Conservation (phyloP, 30 jellyfish, hydroid and myxozoan genomes). For the Cassiopea andromeda region DNA sequence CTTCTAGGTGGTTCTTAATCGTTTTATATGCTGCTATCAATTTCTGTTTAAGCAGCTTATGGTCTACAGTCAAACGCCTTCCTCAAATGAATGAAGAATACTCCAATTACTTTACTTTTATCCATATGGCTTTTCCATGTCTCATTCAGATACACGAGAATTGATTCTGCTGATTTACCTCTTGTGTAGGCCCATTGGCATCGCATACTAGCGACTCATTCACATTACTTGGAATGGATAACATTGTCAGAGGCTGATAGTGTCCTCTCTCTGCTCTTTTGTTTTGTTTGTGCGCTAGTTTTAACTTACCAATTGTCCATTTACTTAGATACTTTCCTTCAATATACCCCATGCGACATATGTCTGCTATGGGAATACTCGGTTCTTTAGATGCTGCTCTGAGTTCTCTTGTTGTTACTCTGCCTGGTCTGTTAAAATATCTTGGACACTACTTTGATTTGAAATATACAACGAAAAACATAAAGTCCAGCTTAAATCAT, state of each 20-base stretch:
- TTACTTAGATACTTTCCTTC: constrained; percentile 6
- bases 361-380: constrained; percentile 5
- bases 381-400: neutral
- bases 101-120: constrained; percentile 48
- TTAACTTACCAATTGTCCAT: constrained; percentile 35
- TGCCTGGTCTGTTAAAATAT: neutral
- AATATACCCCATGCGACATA: constrained; percentile 22
- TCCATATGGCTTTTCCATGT: constrained; percentile 55
- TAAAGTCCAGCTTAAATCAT: constrained; percentile 18
- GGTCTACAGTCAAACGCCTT: constrained; percentile 59
- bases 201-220: constrained; percentile 30
- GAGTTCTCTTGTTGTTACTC: constrained; percentile 13
- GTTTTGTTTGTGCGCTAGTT: constrained; percentile 40
- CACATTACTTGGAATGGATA: constrained; percentile 61
- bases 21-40: constrained; percentile 23
- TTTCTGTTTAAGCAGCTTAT: constrained; percentile 41
- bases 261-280: constrained; percentile 31
- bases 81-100: constrained; percentile 52
- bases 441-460: constrained; percentile 6
- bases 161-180: constrained; percentile 57
- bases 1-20: constrained; percentile 11
- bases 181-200: constrained; percentile 69
- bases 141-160: constrained; percentile 51
- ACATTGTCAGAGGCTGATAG: constrained; percentile 55
- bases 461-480: neutral